Evolutionary conservation across 2,888 invertebrate species (phyloP).

Genomic region (Apocheima hispidaria): DNA sequence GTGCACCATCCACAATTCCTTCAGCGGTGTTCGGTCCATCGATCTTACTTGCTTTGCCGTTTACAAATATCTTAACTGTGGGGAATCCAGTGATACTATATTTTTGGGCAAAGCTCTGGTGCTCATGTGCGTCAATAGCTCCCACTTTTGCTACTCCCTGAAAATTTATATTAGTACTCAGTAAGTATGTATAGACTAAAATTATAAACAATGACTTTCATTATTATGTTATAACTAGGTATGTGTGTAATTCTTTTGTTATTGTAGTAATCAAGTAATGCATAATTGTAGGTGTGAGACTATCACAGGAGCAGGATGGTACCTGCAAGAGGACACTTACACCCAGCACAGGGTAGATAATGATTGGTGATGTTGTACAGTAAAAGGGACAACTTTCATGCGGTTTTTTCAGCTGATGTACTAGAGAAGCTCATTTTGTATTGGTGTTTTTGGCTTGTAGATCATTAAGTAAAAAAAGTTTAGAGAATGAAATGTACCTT

Average conservation of each 20-base stretch:
- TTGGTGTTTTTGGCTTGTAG: no score
- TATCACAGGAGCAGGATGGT: background rate
- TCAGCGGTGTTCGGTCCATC: conserved; percentile 86
- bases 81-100: conserved; percentile 97
- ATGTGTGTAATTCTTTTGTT: no score
- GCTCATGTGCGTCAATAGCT: conserved; percentile 96
- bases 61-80: conserved; percentile 95
- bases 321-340: no score
- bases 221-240: no score
- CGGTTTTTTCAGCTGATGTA: no score
- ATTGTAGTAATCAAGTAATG: no score
- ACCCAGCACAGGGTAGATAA: no score
- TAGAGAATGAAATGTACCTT: conserved; percentile 86
- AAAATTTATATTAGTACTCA: conserved; percentile 43
- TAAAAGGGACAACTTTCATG: no score
- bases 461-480: background rate
- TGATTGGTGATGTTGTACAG: no score
- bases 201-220: background rate
- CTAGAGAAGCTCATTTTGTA: no score
- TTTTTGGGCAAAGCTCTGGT: conserved; percentile 92
- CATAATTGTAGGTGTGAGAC: background rate
- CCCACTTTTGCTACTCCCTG: conserved; percentile 97
- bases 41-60: conserved; percentile 10
- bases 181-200: background rate
- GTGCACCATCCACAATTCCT: conserved; percentile 93